Base-by-base conservation (phyloP, 2,888 invertebrate species). In the Cosmia pyralina region DNA sequence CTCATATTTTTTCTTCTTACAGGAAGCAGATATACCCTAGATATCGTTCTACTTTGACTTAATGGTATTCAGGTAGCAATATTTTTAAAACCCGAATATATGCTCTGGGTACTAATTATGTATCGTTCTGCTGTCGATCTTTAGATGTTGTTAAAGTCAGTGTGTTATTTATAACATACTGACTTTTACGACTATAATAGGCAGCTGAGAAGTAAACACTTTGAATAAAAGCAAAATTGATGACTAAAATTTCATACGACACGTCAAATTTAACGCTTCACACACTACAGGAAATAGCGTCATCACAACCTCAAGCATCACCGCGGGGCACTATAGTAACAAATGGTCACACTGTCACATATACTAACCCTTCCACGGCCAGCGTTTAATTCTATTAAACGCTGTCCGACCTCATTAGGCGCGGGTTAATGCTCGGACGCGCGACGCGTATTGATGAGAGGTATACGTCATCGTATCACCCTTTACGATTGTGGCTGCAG, bases 331-430 rank as follows among this genome's bases (percentile, higher is more conserved):
- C 72, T 65, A 48, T 58, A 64, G 80, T 85, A 78, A 86, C 79
- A 86, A 86, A 86, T 86, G 81, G 69, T 83, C 44, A n/a, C 53
- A 55, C 75, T 41, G 60, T 60, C 69, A 41, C 69, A 72, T 67
- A 72, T 67, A 64, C 57, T 85, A 88, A 85, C 86, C 89, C 87
- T 88, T 86, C 84, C 78, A 73, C 81, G 80, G 86, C 85, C 86
- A 89, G 89, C 90, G 90, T 93, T 94, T 94, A 94, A 95, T 94
- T 95, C 91, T 94, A 95, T 95, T 93, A 93, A 92, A 91, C 90
- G 88, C 87, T 90, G 91, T 90, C 90, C 90, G 91, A 93, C 93
- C 93, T 94, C 94, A 95, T 95, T 93, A 93, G 88, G 88, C 86
- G 87, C 90, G 92, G 94, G 94, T 94, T 94, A 94, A 93, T 91